phyloP scores from a whole-genome alignment of 2,888 invertebrate species.

The Agrochola lychnidis region DNA sequence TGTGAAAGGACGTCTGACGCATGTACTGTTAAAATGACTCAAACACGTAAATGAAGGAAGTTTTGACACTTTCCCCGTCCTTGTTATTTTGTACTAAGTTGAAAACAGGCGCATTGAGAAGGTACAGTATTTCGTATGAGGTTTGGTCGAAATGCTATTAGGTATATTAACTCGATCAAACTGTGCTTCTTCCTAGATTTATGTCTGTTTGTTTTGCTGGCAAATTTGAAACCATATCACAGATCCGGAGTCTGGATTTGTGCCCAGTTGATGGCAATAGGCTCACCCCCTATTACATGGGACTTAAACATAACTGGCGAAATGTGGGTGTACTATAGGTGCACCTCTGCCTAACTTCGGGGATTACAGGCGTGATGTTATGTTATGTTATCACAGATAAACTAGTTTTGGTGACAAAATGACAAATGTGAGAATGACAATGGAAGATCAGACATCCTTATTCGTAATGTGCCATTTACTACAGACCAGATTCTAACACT shows the following conservation, averaged over 20 bases:
- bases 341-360: no score
- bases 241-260: no score
- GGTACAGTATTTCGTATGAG: neutral
- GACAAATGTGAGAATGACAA: neutral
- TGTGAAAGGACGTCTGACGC: slow-evolving; percentile 15
- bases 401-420: neutral
- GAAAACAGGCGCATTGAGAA: slow-evolving; percentile 1
- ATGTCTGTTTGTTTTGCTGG: neutral
- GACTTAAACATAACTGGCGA: no score
- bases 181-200: neutral
- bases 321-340: no score
- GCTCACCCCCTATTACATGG: no score
- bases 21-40: slow-evolving; percentile 48
- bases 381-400: accelerated
- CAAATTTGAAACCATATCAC: neutral
- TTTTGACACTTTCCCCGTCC: slow-evolving; percentile 57
- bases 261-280: no score
- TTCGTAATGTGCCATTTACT: neutral
- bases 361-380: no score
- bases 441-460: neutral
- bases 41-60: slow-evolving; percentile 53
- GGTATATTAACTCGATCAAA: neutral
- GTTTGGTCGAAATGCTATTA: no score
- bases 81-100: slow-evolving; percentile 38
- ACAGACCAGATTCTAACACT: neutral